phyloP scores from a whole-genome alignment of 2,113 vertebrate species.

The Tympanuchus pallidicinctus region DNA sequence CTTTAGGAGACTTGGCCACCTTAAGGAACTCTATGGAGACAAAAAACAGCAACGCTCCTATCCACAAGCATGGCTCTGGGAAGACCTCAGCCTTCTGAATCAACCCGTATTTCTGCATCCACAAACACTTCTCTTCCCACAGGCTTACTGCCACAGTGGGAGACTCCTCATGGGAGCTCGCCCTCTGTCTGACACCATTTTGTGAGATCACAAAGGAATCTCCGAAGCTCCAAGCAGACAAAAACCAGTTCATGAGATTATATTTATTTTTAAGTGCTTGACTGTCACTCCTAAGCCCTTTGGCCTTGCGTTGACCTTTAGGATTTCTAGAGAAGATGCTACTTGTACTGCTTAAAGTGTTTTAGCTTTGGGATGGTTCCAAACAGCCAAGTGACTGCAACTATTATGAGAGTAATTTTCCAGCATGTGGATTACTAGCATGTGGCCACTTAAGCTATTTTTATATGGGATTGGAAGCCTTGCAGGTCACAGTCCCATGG shows the following conservation, averaged over 20 bases:
- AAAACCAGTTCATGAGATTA: conserved; percentile 27
- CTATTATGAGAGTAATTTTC: conserved; percentile 9
- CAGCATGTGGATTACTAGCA: conserved; percentile 47
- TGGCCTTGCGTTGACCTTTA: conserved; percentile 7
- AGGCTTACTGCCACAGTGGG: not conserved
- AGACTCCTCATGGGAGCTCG: not conserved
- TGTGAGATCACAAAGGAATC: not conserved
- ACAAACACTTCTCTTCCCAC: not conserved
- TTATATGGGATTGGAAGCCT: conserved; percentile 8
- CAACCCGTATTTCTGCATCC: not conserved
- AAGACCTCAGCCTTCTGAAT: not conserved
- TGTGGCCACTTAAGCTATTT: conserved; percentile 59
- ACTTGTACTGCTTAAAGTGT: conserved; percentile 12
- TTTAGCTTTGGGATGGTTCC: conserved; percentile 34
- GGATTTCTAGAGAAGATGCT: conserved; percentile 6
- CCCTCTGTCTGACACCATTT: not conserved
- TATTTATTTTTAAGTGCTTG: conserved; percentile 20
- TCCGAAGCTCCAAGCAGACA: not conserved
- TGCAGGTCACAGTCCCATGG: not conserved
- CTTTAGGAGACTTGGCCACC: not conserved
- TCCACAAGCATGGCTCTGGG: not conserved
- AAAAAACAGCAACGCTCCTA: not conserved
- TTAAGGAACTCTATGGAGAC: not conserved
- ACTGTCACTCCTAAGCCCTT: not conserved
- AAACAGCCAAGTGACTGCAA: conserved; percentile 28